Evolutionary conservation across 2,113 vertebrate species (phyloP), one percentile per base, ranked within the genome.

Genomic region (Perca schrenkii): DNA sequence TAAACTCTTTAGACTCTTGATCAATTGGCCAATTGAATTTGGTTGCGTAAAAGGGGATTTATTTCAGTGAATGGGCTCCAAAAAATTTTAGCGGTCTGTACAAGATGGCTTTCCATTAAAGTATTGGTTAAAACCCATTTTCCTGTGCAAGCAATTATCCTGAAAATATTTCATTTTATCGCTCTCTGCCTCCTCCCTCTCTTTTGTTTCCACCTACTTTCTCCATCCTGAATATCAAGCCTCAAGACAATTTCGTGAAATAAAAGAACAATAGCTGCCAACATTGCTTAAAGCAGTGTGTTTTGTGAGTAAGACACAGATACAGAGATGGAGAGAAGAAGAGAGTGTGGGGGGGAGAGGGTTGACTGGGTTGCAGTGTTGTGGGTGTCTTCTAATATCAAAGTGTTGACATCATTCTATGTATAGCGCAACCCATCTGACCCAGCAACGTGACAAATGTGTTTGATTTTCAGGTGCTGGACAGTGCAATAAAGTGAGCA

Each of bases 191-290:
- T 62, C 62, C 21, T 57, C 58, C 17, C 34, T 49, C 17, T 87
- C 16, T 69, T 77, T 79, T 80, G 67, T 82, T 84, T 87, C 81
- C 71, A 66, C 71, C 80, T 71, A 72, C 79, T 82, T 91, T 74
- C 46, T 86, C n/a, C 69, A 43, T 89, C 58, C 75, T 80, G 61
- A 71, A 90, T 78, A 78, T 84, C 8, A 80, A 71, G 15, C 43
- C 80, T 86, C 80, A 83, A 66, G 90, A 86, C 87, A 90, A 83
- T 89, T 89, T 87, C 61, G 65, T 80, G 58, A 90, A 85, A 89
- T 86, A 52, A 87, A 85, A 85, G 73, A 89, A 86, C 77, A 83
- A 70, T 82, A 80, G 84, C 86, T 90, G 84, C 80, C 82, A 88
- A 86, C 80, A 82, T 71, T 43, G 90, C 91, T 90, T 22, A 73